Conservation (phyloP, 2,797 vertebrate species). For the Distichodus sexfasciatus region DNA sequence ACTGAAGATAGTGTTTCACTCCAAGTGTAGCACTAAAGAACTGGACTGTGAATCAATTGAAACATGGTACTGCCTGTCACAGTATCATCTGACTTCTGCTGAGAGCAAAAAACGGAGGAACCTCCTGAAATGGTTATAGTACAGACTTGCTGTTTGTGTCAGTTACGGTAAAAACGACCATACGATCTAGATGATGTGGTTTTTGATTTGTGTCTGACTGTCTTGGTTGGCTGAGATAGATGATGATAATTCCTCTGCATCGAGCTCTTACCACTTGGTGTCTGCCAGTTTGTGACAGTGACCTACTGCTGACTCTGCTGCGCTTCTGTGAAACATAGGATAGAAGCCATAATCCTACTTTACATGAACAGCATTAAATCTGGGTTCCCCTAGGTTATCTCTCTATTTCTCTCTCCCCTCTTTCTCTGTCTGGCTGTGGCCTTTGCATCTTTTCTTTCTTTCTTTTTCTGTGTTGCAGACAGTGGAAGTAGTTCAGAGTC, state of each 20-base stretch:
- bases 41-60: no score
- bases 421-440: slow-evolving; percentile 54
- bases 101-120: not conserved
- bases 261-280: no score
- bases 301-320: not conserved
- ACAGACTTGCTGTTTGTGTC: not conserved
- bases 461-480: slow-evolving; percentile 74
- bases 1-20: no score
- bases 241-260: not conserved
- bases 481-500: slow-evolving; percentile 85
- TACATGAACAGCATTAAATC: not conserved
- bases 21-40: no score
- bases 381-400: not conserved
- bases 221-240: not conserved
- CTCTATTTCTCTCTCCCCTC: slow-evolving; percentile 38
- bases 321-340: not conserved
- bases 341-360: not conserved
- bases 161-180: not conserved
- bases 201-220: not conserved
- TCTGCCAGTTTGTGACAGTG: not conserved
- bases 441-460: slow-evolving; percentile 35
- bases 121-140: not conserved
- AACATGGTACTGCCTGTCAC: not conserved
- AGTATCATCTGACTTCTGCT: not conserved
- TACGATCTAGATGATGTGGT: not conserved